These are phyloP conservation scores for Ammodytes dubius DNA, from an alignment of 2,113 vertebrate genomes.

Conservation along the genomic window DNA sequence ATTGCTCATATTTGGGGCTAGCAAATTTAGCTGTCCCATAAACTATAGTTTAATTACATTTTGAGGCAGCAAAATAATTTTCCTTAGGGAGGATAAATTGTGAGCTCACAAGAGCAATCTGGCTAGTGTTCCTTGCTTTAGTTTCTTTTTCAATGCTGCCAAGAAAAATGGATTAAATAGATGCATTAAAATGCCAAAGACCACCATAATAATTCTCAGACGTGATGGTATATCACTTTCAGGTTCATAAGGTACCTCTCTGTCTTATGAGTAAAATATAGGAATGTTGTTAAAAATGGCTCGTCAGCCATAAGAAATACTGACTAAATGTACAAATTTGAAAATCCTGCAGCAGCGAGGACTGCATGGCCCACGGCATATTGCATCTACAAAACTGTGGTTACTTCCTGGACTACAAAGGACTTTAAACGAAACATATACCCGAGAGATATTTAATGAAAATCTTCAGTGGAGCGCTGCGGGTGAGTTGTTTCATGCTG, in stretches of 20 bases:
- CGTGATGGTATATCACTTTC: neutral
- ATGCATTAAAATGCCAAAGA: neutral
- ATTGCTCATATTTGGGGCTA: neutral
- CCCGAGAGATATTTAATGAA: neutral
- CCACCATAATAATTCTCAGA: neutral
- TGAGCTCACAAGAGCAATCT: neutral
- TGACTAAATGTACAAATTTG: neutral
- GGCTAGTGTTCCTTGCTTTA: neutral
- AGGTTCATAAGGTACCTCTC: neutral
- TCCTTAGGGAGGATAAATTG: neutral
- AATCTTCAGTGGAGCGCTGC: neutral
- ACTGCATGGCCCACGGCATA: neutral
- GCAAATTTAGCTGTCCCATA: neutral
- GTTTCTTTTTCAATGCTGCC: no score
- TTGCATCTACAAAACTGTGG: neutral
- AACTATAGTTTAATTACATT: slow-evolving; percentile 6
- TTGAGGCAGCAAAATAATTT: slow-evolving; percentile 8
- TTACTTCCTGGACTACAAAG: neutral
- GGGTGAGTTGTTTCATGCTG: slow-evolving; percentile 10
- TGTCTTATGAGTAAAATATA: neutral
- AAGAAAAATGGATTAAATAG: neutral
- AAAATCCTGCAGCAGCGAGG: neutral
- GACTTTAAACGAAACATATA: neutral
- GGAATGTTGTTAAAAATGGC: neutral
- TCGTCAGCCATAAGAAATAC: neutral